Base-by-base conservation (phyloP, 2,888 invertebrate species). In the Ypsolopha sequella region DNA sequence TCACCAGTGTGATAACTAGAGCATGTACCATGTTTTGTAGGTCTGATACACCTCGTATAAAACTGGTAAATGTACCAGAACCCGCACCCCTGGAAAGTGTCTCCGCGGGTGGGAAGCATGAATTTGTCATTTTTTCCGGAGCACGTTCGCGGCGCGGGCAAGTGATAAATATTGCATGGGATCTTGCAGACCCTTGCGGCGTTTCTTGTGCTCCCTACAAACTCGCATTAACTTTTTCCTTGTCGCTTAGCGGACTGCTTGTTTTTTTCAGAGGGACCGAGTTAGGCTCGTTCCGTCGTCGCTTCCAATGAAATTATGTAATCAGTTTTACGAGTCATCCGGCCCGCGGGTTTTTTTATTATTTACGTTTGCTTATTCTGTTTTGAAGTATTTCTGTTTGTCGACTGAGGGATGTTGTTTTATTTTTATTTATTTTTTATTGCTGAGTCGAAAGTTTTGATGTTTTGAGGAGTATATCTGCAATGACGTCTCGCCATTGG, bases 51-150 rank as follows among this genome's bases (percentile, higher is more conserved):
- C 2, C 24, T 24, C 24, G 24, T 24, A 24, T 24, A 24, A 4
- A 24, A 24, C 24, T 24, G 24, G 24, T 24, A 24, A 24, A 24
- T 24, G 24, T 24, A 24, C 24, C 24, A 24, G 24, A 24, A 24
- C 24, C 24, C 24, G n/a, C 24, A 24, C 24, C 24, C 24, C 76
- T 78, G 74, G 72, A 55, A 48, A 65, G 59, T 55, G 64, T 60
- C 60, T 65, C 65, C 64, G 62, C 59, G 60, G 62, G 60, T 58
- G 69, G 70, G 72, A 73, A 66, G 73, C 81, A 84, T 82, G 84
- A 84, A 85, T 85, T 85, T 85, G 84, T 85, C 82, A 85, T 85
- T 84, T 82, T 84, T 84, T 82, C 81, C 74, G 67, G 75, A 79
- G 76, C 82, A 82, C 81, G 82, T 81, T 74, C 79, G 75, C 76